These are phyloP conservation scores for Ostrea denselamellosa DNA, from an alignment of 1,140 invertebrate species.

Conservation along the genomic window DNA sequence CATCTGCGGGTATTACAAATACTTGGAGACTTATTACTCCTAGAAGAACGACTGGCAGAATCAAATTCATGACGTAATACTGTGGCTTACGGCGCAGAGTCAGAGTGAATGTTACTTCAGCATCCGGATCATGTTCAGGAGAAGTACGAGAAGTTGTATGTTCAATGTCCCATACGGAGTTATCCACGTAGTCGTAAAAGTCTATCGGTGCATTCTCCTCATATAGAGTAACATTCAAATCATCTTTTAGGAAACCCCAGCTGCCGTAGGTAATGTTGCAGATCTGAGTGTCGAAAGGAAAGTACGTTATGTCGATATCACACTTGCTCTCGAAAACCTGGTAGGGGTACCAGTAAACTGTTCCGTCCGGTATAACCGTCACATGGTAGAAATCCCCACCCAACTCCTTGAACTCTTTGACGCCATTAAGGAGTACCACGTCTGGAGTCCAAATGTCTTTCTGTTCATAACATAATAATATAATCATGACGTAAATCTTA, in stretches of 20 bases:
- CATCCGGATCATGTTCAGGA: neutral
- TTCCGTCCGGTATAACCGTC: neutral
- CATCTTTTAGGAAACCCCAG: slow-evolving; percentile 24
- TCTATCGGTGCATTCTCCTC: no score
- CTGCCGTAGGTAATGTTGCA: slow-evolving; percentile 25
- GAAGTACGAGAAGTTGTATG: no score
- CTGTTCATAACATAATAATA: neutral
- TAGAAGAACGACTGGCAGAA: slow-evolving; percentile 82
- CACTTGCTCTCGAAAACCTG: no score
- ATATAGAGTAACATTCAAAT: neutral
- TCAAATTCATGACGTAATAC: slow-evolving; percentile 81
- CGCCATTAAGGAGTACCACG: slow-evolving; percentile 32
- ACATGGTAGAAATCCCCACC: slow-evolving; percentile 41
- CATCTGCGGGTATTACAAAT: slow-evolving; percentile 82
- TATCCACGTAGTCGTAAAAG: no score
- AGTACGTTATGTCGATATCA: slow-evolving; percentile 34
- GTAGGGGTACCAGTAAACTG: no score
- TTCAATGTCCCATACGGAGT: no score
- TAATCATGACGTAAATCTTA: neutral
- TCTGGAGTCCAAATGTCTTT: slow-evolving; percentile 45
- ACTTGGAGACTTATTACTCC: slow-evolving; percentile 81
- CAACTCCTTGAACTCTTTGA: slow-evolving; percentile 28
- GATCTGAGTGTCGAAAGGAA: slow-evolving; percentile 40
- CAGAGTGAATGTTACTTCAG: neutral
- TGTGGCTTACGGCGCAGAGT: slow-evolving; percentile 58